Evolutionary conservation across 2,113 vertebrate species (phyloP).

Genomic region (Menidia beryllina): DNA sequence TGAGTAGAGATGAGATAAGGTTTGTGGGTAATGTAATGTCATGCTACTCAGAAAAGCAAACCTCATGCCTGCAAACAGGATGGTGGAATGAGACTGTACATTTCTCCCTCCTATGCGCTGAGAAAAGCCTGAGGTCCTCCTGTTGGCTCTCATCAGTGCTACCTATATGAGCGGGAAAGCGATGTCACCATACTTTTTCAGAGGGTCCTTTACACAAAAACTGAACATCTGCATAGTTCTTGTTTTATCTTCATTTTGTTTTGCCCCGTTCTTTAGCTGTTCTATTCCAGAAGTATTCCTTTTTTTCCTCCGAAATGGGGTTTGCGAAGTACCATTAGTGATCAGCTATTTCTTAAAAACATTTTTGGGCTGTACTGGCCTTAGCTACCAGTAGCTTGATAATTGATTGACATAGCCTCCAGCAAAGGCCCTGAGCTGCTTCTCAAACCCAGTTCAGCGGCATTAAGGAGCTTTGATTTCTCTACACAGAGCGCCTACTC

Average conservation of each 20-base stretch:
- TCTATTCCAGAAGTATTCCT: background rate
- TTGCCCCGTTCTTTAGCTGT: background rate
- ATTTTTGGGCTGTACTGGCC: too few relatives aligned
- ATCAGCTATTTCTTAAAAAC: background rate
- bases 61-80: background rate
- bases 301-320: background rate
- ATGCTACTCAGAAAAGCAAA: conserved; percentile 51
- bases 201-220: background rate
- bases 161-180: background rate
- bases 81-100: background rate
- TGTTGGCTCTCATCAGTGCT: background rate
- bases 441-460: too few relatives aligned
- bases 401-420: too few relatives aligned
- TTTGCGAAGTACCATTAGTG: background rate
- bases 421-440: too few relatives aligned
- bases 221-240: background rate
- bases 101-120: background rate
- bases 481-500: background rate
- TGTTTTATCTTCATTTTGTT: background rate
- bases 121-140: background rate
- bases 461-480: background rate
- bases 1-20: conserved; percentile 60
- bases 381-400: too few relatives aligned
- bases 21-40: conserved; percentile 65
- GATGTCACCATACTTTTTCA: background rate